Evolutionary conservation across 2,888 invertebrate species (phyloP), one percentile per base, ranked within the genome.

Genomic region (Andrena dorsata): DNA sequence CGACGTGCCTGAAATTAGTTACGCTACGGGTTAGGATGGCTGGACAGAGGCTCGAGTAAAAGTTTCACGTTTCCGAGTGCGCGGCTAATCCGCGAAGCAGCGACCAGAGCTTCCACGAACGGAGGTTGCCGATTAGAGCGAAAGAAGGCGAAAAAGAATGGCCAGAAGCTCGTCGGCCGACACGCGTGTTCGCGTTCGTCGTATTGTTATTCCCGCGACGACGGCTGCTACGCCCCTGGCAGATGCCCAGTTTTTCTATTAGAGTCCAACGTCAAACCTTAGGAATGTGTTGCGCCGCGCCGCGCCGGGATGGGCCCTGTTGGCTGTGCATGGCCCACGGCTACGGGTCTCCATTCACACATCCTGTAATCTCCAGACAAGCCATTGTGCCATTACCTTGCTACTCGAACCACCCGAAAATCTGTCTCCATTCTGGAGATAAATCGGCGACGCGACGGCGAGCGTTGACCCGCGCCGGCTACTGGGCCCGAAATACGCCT

Each of bases 171-270:
- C 64, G 53, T 72, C 58, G 61, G 61, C 64, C 66, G 61, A 63
- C 53, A 47, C 61, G 60, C 66, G 47, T 51, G 64, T 68, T 51
- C 58, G 60, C 70, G 73, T 64, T 66, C 63, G 35, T 51, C 73
- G 77, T 80, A 86, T 86, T 86, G 76, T 85, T 73, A 87, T 87
- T 82, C 80, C 69, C 35, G 41, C 0, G 58, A 66, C 71, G 51
- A 49, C 51, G n/a, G 70, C 51, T 28, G 70, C 70, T 68, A 76
- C 83, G 83, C 74, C 79, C 51, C 86, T 87, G 88, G 86, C 88
- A 85, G 76, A 79, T 83, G 80, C 86, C 82, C 87, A 86, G 87
- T 84, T 87, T 86, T 84, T 83, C 80, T 87, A 86, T 88, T 84
- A 76, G 80, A 84, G 58, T 60, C 41, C 74, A 85, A 70, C 84